Evolutionary conservation across 2,113 vertebrate genomes (phyloP).

Genomic region (Australoheros scitulus): DNA sequence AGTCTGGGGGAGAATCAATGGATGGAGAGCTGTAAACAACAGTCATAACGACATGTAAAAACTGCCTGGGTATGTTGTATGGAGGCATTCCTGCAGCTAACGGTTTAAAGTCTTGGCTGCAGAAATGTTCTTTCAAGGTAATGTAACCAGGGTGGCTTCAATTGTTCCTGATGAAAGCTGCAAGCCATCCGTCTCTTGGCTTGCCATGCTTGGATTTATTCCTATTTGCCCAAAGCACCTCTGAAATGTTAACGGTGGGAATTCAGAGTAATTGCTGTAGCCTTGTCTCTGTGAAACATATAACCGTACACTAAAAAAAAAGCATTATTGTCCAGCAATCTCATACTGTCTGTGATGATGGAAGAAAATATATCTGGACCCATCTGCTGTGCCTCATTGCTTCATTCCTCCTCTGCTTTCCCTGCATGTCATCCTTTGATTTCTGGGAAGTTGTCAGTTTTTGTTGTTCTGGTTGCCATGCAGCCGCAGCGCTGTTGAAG

Average conservation of each 20-base stretch:
- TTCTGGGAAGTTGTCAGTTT: not conserved
- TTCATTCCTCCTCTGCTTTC: not conserved
- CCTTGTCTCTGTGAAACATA: not conserved
- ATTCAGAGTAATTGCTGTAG: not conserved
- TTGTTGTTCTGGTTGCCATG: slow-evolving; percentile 2
- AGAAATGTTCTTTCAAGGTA: not conserved
- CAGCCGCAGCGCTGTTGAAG: not conserved
- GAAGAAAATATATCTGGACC: not conserved
- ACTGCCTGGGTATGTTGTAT: too few species aligned
- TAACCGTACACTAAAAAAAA: not conserved
- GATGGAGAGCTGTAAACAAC: too few species aligned
- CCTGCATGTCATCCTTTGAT: not conserved
- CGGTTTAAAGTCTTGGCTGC: not conserved
- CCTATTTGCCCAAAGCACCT: not conserved
- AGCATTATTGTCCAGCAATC: not conserved
- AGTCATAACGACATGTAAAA: too few species aligned
- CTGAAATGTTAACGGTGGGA: not conserved
- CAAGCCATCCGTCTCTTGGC: not conserved
- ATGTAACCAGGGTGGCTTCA: not conserved
- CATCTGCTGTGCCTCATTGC: not conserved
- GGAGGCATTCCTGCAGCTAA: not conserved
- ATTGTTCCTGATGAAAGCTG: not conserved
- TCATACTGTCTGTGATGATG: slow-evolving; percentile 4
- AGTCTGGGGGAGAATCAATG: too few species aligned
- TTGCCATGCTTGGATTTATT: not conserved